Base-by-base conservation (phyloP, 2,797 vertebrate species). In the Sibirionetta formosa region DNA sequence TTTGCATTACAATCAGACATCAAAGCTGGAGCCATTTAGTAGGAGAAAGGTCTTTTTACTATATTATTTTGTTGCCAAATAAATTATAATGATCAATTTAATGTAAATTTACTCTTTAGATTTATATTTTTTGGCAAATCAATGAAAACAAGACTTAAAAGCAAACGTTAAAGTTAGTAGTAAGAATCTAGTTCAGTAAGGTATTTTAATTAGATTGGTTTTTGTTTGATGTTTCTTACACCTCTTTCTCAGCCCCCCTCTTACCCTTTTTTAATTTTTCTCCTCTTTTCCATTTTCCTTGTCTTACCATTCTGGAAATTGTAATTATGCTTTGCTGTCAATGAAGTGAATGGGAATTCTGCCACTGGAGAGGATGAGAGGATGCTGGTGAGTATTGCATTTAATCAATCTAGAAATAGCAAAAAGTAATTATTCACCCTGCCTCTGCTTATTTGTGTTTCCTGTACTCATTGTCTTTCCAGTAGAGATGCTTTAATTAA, bases 1-100 rank as follows among this genome's bases (percentile, higher is more conserved):
- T 96, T 89, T 95, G 78, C 91, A 89, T 93, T 90, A 92, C 94
- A 95, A 96, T 96, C 78, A 81, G 78, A 87, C 94, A 92, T 94
- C 86, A 96, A 93, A 96, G 90, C 50, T 40, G 77, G 64, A 71
- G 68, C 23, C 69, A 68, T 90, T 82, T 70, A 80, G 46, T 44
- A 63, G 44, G 80, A 93, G 50, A 65, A 78, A 96, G 53, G 92
- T 92, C 75, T 93, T 92, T 87, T 83, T 3, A 3, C 75, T 80
- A 6, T 82, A 65, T 77, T 93, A 88, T 93, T 90, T 82, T 92
- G 61, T 88, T 69, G 61, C 68, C 73, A 88, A 88, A 90, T 82
- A 86, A 88, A 88, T 95, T 86, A 82, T 80, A 92, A 92, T 48
- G 71, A 96, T 94, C 81, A 94, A 71, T 93, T 94, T 95, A 95